Evolutionary conservation across 2,113 vertebrate genomes (phyloP).

Genomic region (Erpornis zantholeuca): DNA sequence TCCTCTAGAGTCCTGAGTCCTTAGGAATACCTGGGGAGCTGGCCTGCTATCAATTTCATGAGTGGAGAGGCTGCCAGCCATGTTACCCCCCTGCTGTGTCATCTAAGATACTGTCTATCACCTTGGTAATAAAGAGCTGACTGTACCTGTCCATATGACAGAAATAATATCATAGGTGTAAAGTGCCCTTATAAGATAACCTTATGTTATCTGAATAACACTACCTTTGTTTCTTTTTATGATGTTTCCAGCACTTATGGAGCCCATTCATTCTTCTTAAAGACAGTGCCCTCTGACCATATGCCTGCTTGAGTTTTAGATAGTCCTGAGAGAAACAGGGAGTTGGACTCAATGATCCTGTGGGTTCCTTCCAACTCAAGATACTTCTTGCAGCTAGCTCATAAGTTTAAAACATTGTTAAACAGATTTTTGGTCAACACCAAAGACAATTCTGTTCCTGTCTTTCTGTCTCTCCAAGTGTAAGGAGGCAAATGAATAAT

Average conservation of each 20-base stretch:
- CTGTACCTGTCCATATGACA: background rate
- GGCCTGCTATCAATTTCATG: background rate
- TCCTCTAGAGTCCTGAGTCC: background rate
- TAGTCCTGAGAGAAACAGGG: background rate
- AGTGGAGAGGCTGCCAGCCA: background rate
- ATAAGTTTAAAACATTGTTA: background rate
- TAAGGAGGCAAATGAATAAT: background rate
- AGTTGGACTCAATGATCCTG: background rate
- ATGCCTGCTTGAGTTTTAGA: background rate
- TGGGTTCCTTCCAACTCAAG: background rate
- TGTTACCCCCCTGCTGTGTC: background rate
- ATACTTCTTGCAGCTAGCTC: background rate
- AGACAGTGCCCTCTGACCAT: background rate
- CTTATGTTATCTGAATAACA: background rate
- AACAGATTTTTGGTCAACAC: background rate
- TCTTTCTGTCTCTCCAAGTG: background rate
- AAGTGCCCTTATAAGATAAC: background rate
- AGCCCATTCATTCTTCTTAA: background rate
- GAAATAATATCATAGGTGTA: background rate
- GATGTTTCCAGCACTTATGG: background rate
- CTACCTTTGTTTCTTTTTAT: background rate
- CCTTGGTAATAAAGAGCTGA: background rate
- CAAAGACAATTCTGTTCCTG: background rate
- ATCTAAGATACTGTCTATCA: background rate
- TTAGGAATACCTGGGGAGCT: background rate